Evolutionary conservation across 2,113 vertebrate genomes (phyloP).

Genomic region (Myrmecophaga tridactyla): DNA sequence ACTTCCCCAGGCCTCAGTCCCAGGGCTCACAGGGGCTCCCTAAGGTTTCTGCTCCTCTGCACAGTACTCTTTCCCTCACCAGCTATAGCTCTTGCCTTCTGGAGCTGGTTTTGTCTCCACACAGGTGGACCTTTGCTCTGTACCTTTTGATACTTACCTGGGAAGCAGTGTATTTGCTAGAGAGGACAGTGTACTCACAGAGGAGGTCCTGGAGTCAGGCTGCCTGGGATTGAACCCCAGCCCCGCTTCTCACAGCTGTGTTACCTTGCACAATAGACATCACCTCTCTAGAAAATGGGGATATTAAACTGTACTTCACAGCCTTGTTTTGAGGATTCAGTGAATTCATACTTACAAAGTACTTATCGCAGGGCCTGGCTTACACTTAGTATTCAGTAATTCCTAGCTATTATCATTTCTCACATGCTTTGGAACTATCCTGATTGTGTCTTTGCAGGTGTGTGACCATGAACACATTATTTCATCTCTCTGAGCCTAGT

Average conservation of each 20-base stretch:
- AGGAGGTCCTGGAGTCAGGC: background rate
- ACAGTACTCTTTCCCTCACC: background rate
- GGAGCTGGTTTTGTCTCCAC: background rate
- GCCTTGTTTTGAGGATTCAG: background rate
- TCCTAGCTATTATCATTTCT: background rate
- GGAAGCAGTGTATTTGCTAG: background rate
- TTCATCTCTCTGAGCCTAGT: background rate
- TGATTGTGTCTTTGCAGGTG: background rate
- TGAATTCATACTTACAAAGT: background rate
- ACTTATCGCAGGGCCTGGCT: background rate
- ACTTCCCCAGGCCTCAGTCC: background rate
- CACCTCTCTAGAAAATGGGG: background rate
- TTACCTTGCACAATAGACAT: background rate
- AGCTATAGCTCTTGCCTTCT: background rate
- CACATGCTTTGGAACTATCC: background rate
- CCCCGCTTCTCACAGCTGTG: background rate
- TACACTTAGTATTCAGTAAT: background rate
- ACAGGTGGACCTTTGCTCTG: background rate
- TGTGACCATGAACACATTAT: background rate
- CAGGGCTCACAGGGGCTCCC: accelerated
- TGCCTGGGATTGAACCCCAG: background rate
- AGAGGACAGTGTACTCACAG: background rate
- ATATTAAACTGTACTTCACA: background rate
- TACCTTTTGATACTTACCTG: background rate
- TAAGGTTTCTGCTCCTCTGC: too few relatives aligned